Conservation (phyloP, 2,888 invertebrate genomes). For the Rhagophthalmus giganteus region DNA sequence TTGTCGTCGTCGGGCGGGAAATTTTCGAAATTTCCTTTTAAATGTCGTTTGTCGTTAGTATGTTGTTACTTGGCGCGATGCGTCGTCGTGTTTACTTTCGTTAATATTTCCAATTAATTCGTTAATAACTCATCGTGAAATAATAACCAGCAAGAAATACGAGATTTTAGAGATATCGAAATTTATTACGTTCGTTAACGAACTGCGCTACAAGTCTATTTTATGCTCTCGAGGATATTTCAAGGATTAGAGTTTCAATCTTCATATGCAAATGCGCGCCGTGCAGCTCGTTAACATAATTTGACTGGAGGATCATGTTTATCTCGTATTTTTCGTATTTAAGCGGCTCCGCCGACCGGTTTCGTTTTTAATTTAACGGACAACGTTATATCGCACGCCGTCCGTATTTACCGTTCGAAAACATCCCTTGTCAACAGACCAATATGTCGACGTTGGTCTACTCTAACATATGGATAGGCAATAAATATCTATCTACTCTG, state of each 20-base stretch:
- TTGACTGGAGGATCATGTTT: conserved; percentile 9
- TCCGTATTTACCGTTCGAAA: conserved; percentile 5
- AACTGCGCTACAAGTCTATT: conserved; percentile 13
- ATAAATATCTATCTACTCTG: conserved; percentile 25
- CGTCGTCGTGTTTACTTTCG: no score
- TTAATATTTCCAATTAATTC: no score
- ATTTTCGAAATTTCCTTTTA: no score
- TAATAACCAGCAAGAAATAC: no score
- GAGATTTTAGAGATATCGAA: conserved; percentile 6
- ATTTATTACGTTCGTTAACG: conserved; percentile 18
- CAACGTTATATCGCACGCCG: no score
- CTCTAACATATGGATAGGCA: conserved; percentile 17
- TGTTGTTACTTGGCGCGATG: no score
- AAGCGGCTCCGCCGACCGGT: background rate
- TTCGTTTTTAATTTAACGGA: background rate
- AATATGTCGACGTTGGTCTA: conserved; percentile 13
- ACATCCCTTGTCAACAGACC: conserved; percentile 9
- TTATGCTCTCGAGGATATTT: conserved; percentile 13
- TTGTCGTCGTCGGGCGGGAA: no score
- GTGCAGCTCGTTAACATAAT: conserved; percentile 17
- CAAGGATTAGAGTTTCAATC: conserved; percentile 21
- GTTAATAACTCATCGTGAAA: no score
- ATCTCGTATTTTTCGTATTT: conserved; percentile 1
- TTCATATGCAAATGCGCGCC: conserved; percentile 20
- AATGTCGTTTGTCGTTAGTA: no score